Base-by-base conservation (phyloP, 2,888 invertebrate genomes). In the Sipha maydis region DNA sequence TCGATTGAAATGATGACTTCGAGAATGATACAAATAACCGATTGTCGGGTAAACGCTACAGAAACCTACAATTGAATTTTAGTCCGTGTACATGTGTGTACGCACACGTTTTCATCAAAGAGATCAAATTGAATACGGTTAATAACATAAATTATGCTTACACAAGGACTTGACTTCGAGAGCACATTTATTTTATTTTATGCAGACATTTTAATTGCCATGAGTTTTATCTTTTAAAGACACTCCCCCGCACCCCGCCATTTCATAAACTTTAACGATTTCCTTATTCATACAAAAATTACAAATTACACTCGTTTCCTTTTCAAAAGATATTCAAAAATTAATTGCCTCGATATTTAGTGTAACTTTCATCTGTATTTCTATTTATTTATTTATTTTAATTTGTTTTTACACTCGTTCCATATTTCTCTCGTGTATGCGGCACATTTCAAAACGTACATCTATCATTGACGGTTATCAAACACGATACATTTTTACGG, bases 121-220 rank as follows among this genome's bases (percentile, higher is more conserved):
- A 83, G 19, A 75, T 83, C n/a, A 83, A 75, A 38, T 19, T 7
- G 38, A 61, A 76, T 41, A 61, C 61, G n/a, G 75, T 75, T 56
- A 75, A 19, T 54, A 75, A 28, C 28, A 84, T 61, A 21, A 75
- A 84, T 76, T 75, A 75, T 84, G 75, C 14, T 38, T 84, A 21
- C 75, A 76, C 28, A 28, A 84, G 28, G 75, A 84, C 75, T 84
- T 21, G 38, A 75, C 75, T 83, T 38, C 11, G 38, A 75, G 38
- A 75, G 61, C 61, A 41, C 76, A 84, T 84, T 67, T 19, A 48
- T 84, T 71, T 77, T 84, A 69, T 75, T 84, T 84, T 48, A 48
- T 25, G 61, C 17, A 67, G 84, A 84, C 75, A 31, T 84, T 84
- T 84, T 84, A 84, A 84, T 84, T 84, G 84, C 76, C 76, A 31